Evolutionary conservation across 2,113 vertebrate genomes (phyloP), one percentile per base, ranked within the genome.

Genomic region (Monopterus albus): DNA sequence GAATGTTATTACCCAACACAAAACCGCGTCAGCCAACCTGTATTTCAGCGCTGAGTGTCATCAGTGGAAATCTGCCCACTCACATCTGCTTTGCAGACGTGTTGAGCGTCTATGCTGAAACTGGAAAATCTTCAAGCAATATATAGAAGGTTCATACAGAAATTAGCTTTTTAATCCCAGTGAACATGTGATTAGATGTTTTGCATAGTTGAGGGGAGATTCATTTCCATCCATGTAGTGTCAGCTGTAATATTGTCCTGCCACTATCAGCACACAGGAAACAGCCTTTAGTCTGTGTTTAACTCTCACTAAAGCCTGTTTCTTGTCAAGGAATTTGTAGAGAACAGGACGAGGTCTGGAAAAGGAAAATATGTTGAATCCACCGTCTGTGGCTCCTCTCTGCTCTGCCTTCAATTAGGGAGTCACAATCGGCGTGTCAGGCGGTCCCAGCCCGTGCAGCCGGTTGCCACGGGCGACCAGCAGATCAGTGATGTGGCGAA

Each of bases 401-500:
- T 42, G 45, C 73, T 73, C 31, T 67, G 73, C 64, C 60, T 75
- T 79, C 58, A 31, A 71, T 80, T 50, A 36, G 78, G 62, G 78
- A 74, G 79, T 81, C 84, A 51, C 86, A 78, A 83, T 82, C 80
- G 28, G 75, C 51, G 29, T 79, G 84, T 83, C 79, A 84, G 83
- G 71, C 72, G 18, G 67, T 50, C 80, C 62, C 15, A 77, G 74
- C n/a, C 56, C 15, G 72, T 80, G 82, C 84, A 79, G 86, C 82
- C 67, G 61, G 78, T 75, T 76, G 92, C 91, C 85, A 71, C 62
- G 59, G 90, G 91, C 90, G 84, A 91, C 74, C 86, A 72, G 72
- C 85, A 72, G 83, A 89, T 88, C 88, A 88, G 84, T 85, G 87
- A 91, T 90, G 89, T 93, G 91, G 88, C 83, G 87, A 76, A 87